Evolutionary conservation across 2,888 invertebrate species (phyloP).

Genomic region (Nemapogon koenigi): DNA sequence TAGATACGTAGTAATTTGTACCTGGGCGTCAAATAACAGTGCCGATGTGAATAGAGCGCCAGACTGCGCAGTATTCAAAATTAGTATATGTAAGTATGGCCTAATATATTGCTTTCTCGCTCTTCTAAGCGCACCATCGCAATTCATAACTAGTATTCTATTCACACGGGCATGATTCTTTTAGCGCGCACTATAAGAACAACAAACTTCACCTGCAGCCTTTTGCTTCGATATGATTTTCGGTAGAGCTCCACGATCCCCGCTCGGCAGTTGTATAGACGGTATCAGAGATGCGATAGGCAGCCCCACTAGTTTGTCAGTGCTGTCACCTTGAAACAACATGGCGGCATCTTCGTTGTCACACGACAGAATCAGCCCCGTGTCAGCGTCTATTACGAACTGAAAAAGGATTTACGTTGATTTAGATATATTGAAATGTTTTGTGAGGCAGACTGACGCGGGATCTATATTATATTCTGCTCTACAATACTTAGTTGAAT

Average conservation of each 20-base stretch:
- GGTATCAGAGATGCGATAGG: constrained; percentile 57
- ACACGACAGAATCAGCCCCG: constrained; percentile 37
- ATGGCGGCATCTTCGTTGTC: constrained; percentile 48
- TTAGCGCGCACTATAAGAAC: no score
- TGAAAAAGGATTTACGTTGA: constrained; percentile 19
- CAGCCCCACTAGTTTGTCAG: constrained; percentile 54
- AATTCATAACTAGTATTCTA: neutral
- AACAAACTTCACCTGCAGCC: constrained; percentile 69
- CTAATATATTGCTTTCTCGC: neutral
- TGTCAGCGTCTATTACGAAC: constrained; percentile 50
- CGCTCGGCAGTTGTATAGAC: constrained; percentile 49
- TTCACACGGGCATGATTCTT: no score
- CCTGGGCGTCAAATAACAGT: no score
- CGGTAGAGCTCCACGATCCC: constrained; percentile 34
- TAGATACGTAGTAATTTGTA: no score
- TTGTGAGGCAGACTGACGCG: neutral
- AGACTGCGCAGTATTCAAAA: no score
- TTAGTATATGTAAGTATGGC: no score
- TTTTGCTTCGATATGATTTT: constrained; percentile 64
- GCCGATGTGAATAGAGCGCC: no score
- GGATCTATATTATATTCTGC: no score
- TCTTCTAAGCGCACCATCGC: neutral
- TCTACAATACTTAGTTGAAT: no score
- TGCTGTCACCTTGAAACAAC: constrained; percentile 60
- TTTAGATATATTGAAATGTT: neutral